Conservation (phyloP, 2,113 vertebrate genomes). For the Coturnix japonica region DNA sequence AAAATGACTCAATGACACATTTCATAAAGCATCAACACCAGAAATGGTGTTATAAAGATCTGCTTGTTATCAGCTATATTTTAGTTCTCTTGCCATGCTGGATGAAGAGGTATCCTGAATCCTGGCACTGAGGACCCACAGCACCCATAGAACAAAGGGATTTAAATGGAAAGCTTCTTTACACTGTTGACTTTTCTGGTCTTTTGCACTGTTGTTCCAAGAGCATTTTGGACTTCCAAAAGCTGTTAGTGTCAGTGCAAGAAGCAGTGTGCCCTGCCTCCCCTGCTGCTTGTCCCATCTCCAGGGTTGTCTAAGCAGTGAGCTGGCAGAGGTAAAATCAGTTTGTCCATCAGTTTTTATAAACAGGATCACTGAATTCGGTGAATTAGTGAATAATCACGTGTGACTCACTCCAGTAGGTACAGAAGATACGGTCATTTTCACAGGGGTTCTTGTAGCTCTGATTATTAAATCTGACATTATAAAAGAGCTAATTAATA, state of each 20-base stretch:
- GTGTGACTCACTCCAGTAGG: neutral
- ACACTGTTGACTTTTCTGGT: neutral
- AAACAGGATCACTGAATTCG: neutral
- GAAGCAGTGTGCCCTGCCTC: neutral
- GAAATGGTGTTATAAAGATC: neutral
- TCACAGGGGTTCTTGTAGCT: neutral
- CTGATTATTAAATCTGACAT: neutral
- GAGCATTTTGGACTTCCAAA: neutral
- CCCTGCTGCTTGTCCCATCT: neutral
- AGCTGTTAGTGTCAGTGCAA: neutral
- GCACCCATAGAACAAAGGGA: neutral
- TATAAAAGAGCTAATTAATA: neutral
- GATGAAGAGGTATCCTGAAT: fast-evolving
- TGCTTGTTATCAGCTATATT: neutral
- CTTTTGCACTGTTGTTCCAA: neutral
- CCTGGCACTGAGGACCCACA: fast-evolving
- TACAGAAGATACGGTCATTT: fast-evolving
- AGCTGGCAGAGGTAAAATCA: neutral
- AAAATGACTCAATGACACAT: neutral
- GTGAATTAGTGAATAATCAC: neutral
- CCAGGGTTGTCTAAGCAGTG: neutral
- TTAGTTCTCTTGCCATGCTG: neutral
- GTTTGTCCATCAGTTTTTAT: neutral
- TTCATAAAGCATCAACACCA: neutral
- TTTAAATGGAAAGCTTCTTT: neutral